Evolutionary conservation across 2,888 invertebrate species (phyloP), one percentile per base, ranked within the genome.

Genomic region (Mesorhabditis sp.): DNA sequence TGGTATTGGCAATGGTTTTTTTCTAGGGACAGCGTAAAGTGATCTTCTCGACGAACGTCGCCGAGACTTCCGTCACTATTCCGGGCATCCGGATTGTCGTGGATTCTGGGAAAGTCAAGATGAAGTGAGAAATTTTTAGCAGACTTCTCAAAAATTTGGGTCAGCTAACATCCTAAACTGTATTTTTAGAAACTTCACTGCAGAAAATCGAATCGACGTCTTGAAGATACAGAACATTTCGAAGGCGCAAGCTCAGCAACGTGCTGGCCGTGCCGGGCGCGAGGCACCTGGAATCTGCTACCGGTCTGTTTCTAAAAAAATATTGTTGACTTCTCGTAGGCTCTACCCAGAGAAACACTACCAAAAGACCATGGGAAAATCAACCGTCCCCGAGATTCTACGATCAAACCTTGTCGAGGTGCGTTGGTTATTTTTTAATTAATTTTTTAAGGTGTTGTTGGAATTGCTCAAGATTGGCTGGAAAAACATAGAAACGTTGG

Each of bases 31-130:
- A 69, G 10, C 70, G 76, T 45, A 96, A 96, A 87, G 91, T 96
- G 45, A 91, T 98, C 0, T 88, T 97, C 7, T 92, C 96, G 0
- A 97, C 96, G 0, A 97, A 98, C 86, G 92, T 98, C 69, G 96
- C 97, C 0, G 97, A 98, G 87, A 94, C 97, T 0, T 95, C 95
- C 2, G 90, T 98, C n/a, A 97, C 97, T 0, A 95, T 97, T 82
- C 91, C 92, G 4, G 95, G 95, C 42, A 91, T 98, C 74, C 91
- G 91, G 43, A 93, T 94, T 87, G 93, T 85, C 7, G 77, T 86
- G 66, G 86, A 86, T 69, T 80, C 78, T 4, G 86, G 86, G 43
- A 84, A 83, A 74, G 82, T 86, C 4, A 86, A 86, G 66, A 77
- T 74, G 45, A 82, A 80, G 83, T 84, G 43, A 66, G 73, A 44